phyloP scores from a whole-genome alignment of 1,140 invertebrate genomes.

The Lordiphosa collinella region DNA sequence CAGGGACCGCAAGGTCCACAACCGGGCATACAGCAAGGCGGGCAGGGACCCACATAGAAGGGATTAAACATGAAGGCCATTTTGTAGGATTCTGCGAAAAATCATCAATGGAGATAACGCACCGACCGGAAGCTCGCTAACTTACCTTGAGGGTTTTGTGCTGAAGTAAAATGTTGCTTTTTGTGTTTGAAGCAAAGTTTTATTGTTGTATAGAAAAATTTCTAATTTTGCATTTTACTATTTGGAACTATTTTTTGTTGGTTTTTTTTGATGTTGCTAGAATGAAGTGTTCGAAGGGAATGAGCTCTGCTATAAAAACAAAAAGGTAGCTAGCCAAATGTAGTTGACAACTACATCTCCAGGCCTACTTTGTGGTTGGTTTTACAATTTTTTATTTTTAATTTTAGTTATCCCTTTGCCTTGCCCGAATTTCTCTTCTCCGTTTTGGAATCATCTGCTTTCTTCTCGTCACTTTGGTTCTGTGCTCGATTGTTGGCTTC shows the following conservation, averaged over 20 bases:
- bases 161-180: too few relatives aligned
- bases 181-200: background rate
- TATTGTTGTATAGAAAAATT: too few relatives aligned
- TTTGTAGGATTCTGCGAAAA: constrained; percentile 3
- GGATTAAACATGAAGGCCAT: constrained; percentile 37
- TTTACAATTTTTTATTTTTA: too few relatives aligned
- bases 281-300: constrained; percentile 6
- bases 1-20: constrained; percentile 6
- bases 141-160: background rate
- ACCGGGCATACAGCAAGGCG: constrained; percentile 21
- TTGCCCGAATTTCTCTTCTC: too few relatives aligned
- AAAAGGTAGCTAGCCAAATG: too few relatives aligned
- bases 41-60: constrained; percentile 42
- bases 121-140: too few relatives aligned
- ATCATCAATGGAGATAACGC: background rate
- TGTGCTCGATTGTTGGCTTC: background rate
- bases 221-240: too few relatives aligned
- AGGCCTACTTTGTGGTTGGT: constrained; percentile 2
- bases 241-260: too few relatives aligned
- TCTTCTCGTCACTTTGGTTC: too few relatives aligned
- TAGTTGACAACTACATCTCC: background rate
- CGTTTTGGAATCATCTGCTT: too few relatives aligned
- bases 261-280: constrained; percentile 13
- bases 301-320: constrained; percentile 11
- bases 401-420: too few relatives aligned